A percentile compares a stretch with the other conserved stretches of the same genome.
phyloP scores from a whole-genome alignment of 2,888 invertebrate species.

The Tillus elongatus region DNA sequence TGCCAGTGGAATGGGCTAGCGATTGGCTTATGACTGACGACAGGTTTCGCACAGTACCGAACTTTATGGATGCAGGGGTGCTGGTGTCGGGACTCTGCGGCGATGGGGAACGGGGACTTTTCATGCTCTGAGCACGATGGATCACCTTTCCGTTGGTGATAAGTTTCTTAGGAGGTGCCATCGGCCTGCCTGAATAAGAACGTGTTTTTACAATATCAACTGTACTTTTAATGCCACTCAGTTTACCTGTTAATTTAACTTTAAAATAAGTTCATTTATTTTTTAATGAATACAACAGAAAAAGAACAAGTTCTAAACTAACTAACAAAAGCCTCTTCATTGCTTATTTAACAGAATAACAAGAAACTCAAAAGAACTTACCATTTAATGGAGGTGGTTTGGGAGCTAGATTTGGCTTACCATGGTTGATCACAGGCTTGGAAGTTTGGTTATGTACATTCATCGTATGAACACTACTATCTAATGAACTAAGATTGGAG shows the following conservation, averaged over 20 bases:
- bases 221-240: no score
- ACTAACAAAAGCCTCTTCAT: no score
- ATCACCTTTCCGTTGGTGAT: conserved; percentile 52
- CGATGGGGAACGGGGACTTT: conserved; percentile 63
- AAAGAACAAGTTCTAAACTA: no score
- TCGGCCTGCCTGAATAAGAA: conserved; percentile 43
- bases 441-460: conserved; percentile 6
- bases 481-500: conserved; percentile 32
- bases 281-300: no score
- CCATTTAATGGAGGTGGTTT: conserved; percentile 60
- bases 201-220: no score
- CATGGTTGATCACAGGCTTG: conserved; percentile 51
- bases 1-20: conserved; percentile 34
- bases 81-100: conserved; percentile 42
- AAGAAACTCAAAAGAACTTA: conserved; percentile 25
- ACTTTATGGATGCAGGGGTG: conserved; percentile 29
- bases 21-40: conserved; percentile 47
- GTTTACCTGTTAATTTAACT: no score
- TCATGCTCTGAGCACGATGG: conserved; percentile 74
- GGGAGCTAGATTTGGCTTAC: conserved; percentile 77
- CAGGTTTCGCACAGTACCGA: conserved; percentile 38
- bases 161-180: conserved; percentile 57
- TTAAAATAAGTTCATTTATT: no score
- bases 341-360: no score
- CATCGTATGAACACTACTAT: conserved; percentile 22